Evolutionary conservation across 2,888 invertebrate genomes (phyloP).

Genomic region (Iphiclides podalirius): DNA sequence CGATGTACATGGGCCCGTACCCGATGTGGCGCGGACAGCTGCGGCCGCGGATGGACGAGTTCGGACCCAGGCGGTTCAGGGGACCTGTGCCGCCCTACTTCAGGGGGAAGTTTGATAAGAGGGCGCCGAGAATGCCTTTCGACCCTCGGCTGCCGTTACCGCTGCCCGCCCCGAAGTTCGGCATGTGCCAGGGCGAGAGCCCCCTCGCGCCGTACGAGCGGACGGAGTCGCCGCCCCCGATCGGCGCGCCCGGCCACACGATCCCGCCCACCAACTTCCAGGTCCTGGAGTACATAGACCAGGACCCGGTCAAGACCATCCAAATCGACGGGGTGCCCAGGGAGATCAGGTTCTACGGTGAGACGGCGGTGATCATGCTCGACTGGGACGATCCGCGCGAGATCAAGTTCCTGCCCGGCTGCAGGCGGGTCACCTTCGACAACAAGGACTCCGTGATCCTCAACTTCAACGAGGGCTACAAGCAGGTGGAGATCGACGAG

Average conservation of each 20-base stretch:
- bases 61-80: conserved; percentile 55
- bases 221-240: conserved; percentile 52
- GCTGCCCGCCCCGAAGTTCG: conserved; percentile 59
- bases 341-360: conserved; percentile 92
- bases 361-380: conserved; percentile 91
- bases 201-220: conserved; percentile 62
- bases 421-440: conserved; percentile 86
- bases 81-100: conserved; percentile 54
- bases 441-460: conserved; percentile 85
- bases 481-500: conserved; percentile 86
- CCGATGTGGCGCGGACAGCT: conserved; percentile 57
- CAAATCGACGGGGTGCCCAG: conserved; percentile 89
- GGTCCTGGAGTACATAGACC: conserved; percentile 67
- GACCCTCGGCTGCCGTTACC: conserved; percentile 48
- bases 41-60: conserved; percentile 57
- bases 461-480: conserved; percentile 84
- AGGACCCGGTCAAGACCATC: conserved; percentile 88
- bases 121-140: conserved; percentile 48
- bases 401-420: conserved; percentile 91
- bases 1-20: conserved; percentile 44
- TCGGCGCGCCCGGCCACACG: conserved; percentile 57
- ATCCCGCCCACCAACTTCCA: conserved; percentile 62
- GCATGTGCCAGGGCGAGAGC: conserved; percentile 57
- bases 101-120: conserved; percentile 58
- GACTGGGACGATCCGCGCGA: conserved; percentile 92